A percentile compares a stretch with the other conserved stretches of the same genome.
These are phyloP conservation scores for Drosophila biarmipes DNA, from an alignment of 1,140 invertebrate species.

Conservation along the genomic window DNA sequence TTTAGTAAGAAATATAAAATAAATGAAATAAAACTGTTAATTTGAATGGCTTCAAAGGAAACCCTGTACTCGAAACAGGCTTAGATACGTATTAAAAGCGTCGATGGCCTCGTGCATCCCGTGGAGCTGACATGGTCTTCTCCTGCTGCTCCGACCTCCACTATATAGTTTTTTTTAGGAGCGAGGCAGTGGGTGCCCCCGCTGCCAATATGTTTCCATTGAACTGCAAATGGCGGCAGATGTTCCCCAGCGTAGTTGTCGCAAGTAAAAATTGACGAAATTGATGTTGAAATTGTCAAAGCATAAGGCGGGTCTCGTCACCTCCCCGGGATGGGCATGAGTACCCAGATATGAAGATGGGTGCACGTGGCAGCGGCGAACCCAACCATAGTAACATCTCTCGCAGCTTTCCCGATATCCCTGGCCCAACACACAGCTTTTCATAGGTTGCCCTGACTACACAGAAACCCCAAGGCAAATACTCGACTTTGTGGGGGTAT, in stretches of 20 bases:
- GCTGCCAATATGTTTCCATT: slow-evolving; percentile 72
- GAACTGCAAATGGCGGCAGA: slow-evolving; percentile 65
- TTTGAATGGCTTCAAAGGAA: background rate
- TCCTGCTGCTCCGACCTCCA: slow-evolving; percentile 10
- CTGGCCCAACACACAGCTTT: background rate
- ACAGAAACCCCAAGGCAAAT: background rate
- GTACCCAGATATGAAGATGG: background rate
- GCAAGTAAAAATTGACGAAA: slow-evolving; percentile 74
- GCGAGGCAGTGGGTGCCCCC: slow-evolving; percentile 25
- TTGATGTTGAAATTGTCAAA: slow-evolving; percentile 75
- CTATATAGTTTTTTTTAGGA: slow-evolving; percentile 17
- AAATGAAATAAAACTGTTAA: background rate
- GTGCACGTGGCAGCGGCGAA: slow-evolving; percentile 34
- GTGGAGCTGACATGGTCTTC: slow-evolving; percentile 50
- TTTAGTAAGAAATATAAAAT: background rate
- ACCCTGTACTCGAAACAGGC: slow-evolving; percentile 27
- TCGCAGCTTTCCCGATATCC: slow-evolving; percentile 19
- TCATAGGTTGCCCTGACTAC: slow-evolving; percentile 34
- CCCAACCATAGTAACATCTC: slow-evolving; percentile 17
- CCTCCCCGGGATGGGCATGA: slow-evolving; percentile 1
- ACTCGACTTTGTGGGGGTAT: slow-evolving; percentile 5
- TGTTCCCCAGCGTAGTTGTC: slow-evolving; percentile 68
- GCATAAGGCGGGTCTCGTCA: slow-evolving; percentile 54
- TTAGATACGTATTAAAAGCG: slow-evolving; percentile 46
- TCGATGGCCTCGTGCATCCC: slow-evolving; percentile 34